phyloP scores from a whole-genome alignment of 2,113 vertebrate species.

The Pongo abelii region DNA sequence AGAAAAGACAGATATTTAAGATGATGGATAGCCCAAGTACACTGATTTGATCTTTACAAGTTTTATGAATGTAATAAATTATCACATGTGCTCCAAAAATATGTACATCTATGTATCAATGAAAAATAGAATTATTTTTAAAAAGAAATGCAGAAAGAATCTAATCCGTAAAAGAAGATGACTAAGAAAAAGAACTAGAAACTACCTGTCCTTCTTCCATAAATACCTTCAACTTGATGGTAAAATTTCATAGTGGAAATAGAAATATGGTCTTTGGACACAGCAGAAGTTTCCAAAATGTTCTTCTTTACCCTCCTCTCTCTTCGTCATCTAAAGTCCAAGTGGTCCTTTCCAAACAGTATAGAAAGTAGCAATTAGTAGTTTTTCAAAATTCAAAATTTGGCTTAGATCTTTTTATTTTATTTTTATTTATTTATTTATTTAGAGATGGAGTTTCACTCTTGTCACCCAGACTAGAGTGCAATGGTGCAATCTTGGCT shows the following conservation, averaged over 20 bases:
- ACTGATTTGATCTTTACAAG: neutral
- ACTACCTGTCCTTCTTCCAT: neutral
- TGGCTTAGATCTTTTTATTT: neutral
- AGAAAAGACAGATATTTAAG: neutral
- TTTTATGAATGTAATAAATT: neutral
- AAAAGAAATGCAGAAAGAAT: neutral
- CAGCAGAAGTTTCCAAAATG: neutral
- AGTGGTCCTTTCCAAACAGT: neutral
- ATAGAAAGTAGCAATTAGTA: neutral
- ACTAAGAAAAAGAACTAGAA: conserved; percentile 16
- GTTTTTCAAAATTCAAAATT: neutral
- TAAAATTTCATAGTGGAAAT: neutral
- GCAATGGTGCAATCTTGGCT: too few relatives aligned
- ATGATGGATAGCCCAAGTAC: neutral
- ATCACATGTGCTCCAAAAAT: neutral
- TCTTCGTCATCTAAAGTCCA: neutral
- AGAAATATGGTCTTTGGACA: neutral
- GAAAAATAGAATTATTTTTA: neutral
- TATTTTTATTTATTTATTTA: too few relatives aligned
- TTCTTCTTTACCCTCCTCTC: neutral
- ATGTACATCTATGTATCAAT: neutral
- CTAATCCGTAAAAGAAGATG: neutral
- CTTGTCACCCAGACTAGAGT: too few relatives aligned
- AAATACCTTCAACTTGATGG: neutral
- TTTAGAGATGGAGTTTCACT: too few relatives aligned